These are phyloP conservation scores for Euphydryas editha DNA, from an alignment of 2,888 invertebrate species.

Conservation along the genomic window DNA sequence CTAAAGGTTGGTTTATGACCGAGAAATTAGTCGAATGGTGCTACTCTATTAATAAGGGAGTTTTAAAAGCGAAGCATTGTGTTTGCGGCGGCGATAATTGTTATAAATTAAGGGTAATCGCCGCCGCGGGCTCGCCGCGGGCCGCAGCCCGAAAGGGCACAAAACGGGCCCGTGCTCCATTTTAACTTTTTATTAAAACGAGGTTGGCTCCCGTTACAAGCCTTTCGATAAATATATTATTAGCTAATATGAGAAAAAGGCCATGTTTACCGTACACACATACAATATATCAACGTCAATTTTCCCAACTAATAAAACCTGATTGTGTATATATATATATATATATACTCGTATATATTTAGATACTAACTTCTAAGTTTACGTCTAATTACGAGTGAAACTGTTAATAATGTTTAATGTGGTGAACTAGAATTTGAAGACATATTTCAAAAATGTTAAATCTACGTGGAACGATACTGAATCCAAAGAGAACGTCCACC, in stretches of 20 bases:
- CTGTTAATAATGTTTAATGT: no score
- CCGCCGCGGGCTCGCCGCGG: slow-evolving; percentile 39
- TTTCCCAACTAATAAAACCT: no score
- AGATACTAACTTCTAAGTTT: no score
- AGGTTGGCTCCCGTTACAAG: neutral
- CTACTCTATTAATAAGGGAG: slow-evolving; percentile 68
- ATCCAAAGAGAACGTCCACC: no score
- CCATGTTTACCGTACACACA: no score
- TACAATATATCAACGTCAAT: no score
- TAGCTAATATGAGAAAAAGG: neutral
- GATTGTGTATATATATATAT: no score
- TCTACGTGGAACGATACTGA: no score
- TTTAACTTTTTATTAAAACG: slow-evolving; percentile 11
- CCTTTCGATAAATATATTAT: neutral
- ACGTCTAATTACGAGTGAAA: no score
- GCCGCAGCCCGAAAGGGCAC: slow-evolving; percentile 14
- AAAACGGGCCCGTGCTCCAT: slow-evolving; percentile 11
- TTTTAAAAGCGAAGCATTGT: slow-evolving; percentile 65
- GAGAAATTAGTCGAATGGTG: slow-evolving; percentile 36
- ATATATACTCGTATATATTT: no score
- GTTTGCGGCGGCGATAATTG: slow-evolving; percentile 66
- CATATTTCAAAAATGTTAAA: no score
- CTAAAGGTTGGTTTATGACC: neutral
- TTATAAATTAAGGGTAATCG: slow-evolving; percentile 65
- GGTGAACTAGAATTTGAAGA: no score